Base-by-base conservation (phyloP, 2,113 vertebrate genomes). In the Tragelaphus strepsiceros region DNA sequence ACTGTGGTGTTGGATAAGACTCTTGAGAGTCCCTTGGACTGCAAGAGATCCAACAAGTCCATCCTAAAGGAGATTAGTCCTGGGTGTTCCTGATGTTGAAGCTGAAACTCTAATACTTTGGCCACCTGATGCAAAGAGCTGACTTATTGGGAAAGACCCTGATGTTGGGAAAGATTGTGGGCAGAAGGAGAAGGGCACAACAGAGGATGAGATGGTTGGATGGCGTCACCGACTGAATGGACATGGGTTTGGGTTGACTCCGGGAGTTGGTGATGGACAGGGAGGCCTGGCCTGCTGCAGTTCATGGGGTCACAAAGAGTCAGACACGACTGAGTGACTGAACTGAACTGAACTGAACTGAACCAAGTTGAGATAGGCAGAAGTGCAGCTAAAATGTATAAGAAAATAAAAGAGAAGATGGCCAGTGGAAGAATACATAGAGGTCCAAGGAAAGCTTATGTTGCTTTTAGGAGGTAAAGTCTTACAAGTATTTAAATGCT, bases 281-380 rank as follows among this genome's bases (percentile, higher is more conserved):
- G 62, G 62, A 67, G 16, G 14, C 32, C 16, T n/a, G 32, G 62
- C 0, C 4, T 67, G 62, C 8, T n/a, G 62, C 32, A 67, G 32
- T n/a, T n/a, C 32, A 67, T 67, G 32, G 32, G 62, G 62, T 67
- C 17, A 2, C 16, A 10, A 32, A 64, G 62, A 67, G 62, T n/a
- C 4, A 2, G 16, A n/a, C n/a, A 67, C 0, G 16, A 67, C 16
- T n/a, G 32, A 67, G 32, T 0, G 7, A 9, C 16, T 67, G 62
- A 67, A 67, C 62, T n/a, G 43, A 43, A 43, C 43, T 43, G 14
- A 64, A 64, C 32, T 64, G 32, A 64, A 64, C 32, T 67, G 62
- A 67, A 39, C 22, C 19, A 71, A 71, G 43, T n/a, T n/a, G 13
- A 56, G 22, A 56, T 2, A 56, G 54, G 39, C n/a, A 10, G 51